Percentiles rank a stretch among this genome's conserved stretches.
Conservation (phyloP, 2,113 vertebrate species). For the Falcunculus frontatus region DNA sequence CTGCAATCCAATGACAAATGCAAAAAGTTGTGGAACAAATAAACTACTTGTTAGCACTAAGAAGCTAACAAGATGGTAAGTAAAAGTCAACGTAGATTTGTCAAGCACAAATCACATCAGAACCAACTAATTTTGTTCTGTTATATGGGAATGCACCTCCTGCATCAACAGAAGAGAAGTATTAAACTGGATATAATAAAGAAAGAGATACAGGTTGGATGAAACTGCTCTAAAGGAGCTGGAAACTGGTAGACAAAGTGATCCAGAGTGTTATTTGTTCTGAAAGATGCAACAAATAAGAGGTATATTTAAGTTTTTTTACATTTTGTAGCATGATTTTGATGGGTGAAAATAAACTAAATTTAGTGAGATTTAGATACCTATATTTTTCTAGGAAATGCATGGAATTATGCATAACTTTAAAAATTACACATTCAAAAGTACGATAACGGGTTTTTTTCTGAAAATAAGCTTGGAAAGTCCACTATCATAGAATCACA, state of each 20-base stretch:
- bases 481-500: background rate
- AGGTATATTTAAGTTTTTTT: background rate
- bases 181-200: background rate
- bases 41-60: background rate
- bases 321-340: background rate
- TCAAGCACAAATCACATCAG: background rate
- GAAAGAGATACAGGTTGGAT: background rate
- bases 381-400: background rate
- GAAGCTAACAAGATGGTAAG: background rate
- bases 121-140: background rate
- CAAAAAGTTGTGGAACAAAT: background rate
- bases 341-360: background rate
- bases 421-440: background rate
- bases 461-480: background rate
- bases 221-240: background rate
- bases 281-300: background rate
- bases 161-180: background rate
- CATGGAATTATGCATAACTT: background rate
- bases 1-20: background rate
- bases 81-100: background rate
- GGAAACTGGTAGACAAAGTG: background rate
- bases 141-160: background rate
- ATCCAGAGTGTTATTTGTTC: background rate
- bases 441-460: background rate
- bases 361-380: background rate